Evolutionary conservation across 2,113 vertebrate genomes (phyloP).

Genomic region (Sorex fumeus): DNA sequence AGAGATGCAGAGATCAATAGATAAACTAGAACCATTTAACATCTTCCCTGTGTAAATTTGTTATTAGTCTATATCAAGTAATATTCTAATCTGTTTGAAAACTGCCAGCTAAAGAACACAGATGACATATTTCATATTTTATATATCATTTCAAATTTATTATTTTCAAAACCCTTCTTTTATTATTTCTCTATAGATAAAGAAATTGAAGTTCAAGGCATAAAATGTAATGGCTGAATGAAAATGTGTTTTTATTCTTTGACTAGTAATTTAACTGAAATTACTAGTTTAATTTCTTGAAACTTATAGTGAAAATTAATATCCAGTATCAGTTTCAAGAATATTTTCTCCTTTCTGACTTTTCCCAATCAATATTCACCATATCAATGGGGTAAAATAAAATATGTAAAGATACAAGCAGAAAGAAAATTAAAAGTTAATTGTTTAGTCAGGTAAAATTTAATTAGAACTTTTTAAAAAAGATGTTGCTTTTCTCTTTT

Average conservation of each 20-base stretch:
- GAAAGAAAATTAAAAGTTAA: not conserved
- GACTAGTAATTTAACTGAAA: not conserved
- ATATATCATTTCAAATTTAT: too few relatives aligned
- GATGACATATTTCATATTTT: too few relatives aligned
- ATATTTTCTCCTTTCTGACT: not conserved
- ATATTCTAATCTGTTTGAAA: conserved; percentile 58
- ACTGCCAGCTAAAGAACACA: too few relatives aligned
- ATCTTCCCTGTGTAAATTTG: not conserved
- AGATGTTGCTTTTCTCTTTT: conserved; percentile 9
- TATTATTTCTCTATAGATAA: not conserved
- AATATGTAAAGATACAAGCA: not conserved
- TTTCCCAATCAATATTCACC: not conserved
- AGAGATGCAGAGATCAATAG: not conserved
- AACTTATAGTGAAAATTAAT: too few relatives aligned
- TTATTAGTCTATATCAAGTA: not conserved
- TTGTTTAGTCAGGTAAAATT: conserved; percentile 1
- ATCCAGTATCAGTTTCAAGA: not conserved
- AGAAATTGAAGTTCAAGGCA: not conserved
- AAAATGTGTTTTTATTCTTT: not conserved
- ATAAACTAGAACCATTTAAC: conserved; percentile 5
- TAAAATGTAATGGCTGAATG: not conserved
- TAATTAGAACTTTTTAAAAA: not conserved
- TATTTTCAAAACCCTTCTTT: not conserved
- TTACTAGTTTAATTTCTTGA: too few relatives aligned
- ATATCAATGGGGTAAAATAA: not conserved